Evolutionary conservation across 35 echinoderm and acorn worm species (phyloP).

Genomic region (Stichopus chloronotus): DNA sequence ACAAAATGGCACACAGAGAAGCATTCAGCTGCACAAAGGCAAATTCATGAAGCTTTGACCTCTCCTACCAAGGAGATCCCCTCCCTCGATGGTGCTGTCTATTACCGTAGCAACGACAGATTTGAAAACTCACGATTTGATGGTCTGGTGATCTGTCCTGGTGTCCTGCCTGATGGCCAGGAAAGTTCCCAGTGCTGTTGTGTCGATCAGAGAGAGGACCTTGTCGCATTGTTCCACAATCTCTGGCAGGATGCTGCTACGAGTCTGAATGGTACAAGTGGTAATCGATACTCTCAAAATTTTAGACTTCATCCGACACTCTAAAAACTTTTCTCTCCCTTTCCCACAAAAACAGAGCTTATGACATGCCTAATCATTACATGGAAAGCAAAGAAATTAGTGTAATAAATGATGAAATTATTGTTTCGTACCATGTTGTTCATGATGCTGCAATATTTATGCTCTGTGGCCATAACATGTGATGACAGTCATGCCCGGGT

Average conservation of each 20-base stretch:
- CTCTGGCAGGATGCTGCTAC: slow-evolving; percentile 80
- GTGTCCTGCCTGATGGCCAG: slow-evolving; percentile 85
- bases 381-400: too few relatives aligned
- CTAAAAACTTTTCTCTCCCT: neutral
- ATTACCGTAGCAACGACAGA: too few relatives aligned
- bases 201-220: slow-evolving; percentile 84
- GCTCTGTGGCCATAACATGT: too few relatives aligned
- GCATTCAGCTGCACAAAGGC: too few relatives aligned
- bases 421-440: too few relatives aligned
- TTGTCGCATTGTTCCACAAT: slow-evolving; percentile 77
- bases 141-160: slow-evolving; percentile 73
- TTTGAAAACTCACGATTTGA: slow-evolving; percentile 83
- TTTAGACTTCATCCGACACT: neutral
- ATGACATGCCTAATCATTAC: neutral
- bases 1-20: too few relatives aligned
- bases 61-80: too few relatives aligned
- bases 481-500: too few relatives aligned
- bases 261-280: slow-evolving; percentile 66
- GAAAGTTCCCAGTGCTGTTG: slow-evolving; percentile 78
- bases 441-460: too few relatives aligned
- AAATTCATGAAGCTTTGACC: too few relatives aligned
- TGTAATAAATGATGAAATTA: too few relatives aligned
- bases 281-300: neutral
- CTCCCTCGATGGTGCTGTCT: too few relatives aligned
- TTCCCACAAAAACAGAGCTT: neutral